Evolutionary conservation across 2,113 vertebrate species (phyloP).

Genomic region (Burhinus bistriatus): DNA sequence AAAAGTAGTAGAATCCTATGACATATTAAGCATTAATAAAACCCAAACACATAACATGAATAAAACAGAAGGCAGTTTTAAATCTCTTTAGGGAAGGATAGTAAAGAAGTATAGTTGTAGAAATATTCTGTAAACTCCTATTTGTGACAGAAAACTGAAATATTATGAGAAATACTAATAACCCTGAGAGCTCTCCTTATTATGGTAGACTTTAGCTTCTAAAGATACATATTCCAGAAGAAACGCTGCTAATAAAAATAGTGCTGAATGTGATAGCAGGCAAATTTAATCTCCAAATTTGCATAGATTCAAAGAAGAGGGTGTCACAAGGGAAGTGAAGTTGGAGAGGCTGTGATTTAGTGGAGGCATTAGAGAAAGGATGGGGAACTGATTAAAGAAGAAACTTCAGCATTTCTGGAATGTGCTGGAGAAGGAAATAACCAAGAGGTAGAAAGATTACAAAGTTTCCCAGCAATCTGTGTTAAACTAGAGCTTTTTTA

Average conservation of each 20-base stretch:
- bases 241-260: background rate
- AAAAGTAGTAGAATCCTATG: background rate
- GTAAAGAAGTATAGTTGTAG: background rate
- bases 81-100: background rate
- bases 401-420: background rate
- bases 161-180: background rate
- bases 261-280: background rate
- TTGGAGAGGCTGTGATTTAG: background rate
- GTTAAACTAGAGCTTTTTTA: background rate
- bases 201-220: background rate
- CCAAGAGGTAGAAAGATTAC: background rate
- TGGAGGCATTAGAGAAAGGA: background rate
- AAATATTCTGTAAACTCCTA: background rate
- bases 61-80: slow-evolving; percentile 15
- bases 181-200: background rate
- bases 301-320: background rate
- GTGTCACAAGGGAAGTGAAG: background rate
- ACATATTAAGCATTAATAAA: background rate
- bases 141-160: background rate
- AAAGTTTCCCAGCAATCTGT: background rate
- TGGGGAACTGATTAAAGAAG: background rate
- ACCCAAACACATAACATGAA: background rate
- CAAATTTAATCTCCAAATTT: background rate
- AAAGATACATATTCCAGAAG: background rate
- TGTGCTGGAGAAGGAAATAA: background rate